phyloP scores from a whole-genome alignment of 2,888 invertebrate species.

The Trichopoda pennipes region DNA sequence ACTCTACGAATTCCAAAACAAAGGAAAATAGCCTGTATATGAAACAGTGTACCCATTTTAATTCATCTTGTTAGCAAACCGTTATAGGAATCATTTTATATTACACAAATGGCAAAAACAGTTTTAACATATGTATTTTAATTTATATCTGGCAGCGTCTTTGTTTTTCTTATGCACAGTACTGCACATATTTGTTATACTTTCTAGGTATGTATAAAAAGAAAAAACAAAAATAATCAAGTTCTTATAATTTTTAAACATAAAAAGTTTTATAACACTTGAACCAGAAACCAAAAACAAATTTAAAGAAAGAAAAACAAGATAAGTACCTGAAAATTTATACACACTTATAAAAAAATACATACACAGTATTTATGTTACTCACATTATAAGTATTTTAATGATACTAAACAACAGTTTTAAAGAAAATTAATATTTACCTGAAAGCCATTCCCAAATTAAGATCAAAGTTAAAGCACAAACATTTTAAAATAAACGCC shows the following conservation, averaged over 20 bases:
- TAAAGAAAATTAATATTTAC: slow-evolving; percentile 37
- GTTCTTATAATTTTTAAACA: slow-evolving; percentile 21
- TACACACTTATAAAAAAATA: too few species aligned
- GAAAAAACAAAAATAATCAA: slow-evolving; percentile 17
- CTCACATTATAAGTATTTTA: neutral
- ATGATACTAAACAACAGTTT: slow-evolving; percentile 31
- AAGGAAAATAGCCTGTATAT: too few species aligned
- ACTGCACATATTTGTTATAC: slow-evolving; percentile 31
- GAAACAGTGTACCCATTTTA: too few species aligned
- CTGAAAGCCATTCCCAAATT: slow-evolving; percentile 49
- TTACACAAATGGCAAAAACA: too few species aligned
- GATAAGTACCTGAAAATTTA: neutral
- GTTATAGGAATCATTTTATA: too few species aligned
- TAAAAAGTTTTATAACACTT: slow-evolving; percentile 17
- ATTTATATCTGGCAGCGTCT: too few species aligned
- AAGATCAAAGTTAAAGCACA: slow-evolving; percentile 43
- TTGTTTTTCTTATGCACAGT: neutral
- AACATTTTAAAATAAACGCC: slow-evolving; percentile 37
- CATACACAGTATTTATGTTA: neutral
- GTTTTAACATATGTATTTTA: too few species aligned
- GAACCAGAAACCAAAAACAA: slow-evolving; percentile 15
- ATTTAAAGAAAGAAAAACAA: neutral
- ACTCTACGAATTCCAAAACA: too few species aligned
- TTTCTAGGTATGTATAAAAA: slow-evolving; percentile 52
- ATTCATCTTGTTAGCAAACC: too few species aligned